These are phyloP conservation scores for Monopterus albus DNA, from an alignment of 2,113 vertebrate genomes.

Conservation along the genomic window DNA sequence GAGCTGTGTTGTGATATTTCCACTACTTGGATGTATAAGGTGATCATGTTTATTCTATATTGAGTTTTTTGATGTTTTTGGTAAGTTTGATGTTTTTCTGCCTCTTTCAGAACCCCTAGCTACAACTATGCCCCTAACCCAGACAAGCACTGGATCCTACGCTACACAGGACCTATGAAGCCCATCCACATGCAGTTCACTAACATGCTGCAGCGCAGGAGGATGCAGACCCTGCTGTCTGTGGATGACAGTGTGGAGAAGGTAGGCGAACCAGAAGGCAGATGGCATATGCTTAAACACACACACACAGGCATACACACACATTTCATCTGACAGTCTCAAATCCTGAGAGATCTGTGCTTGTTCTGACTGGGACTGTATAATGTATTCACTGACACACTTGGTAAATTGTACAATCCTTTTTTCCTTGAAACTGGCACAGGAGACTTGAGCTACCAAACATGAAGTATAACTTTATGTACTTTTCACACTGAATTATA, in stretches of 20 bases:
- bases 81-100: not conserved
- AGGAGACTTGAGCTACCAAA: constrained; percentile 49
- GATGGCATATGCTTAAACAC: constrained; percentile 26
- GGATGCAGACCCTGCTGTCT: constrained; percentile 95
- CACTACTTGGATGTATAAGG: too few species aligned
- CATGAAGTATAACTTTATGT: constrained; percentile 38
- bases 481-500: constrained; percentile 18
- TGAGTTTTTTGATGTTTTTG: not conserved
- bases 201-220: constrained; percentile 94
- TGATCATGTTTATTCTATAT: too few species aligned
- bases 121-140: constrained; percentile 96
- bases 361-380: constrained; percentile 59
- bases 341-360: constrained; percentile 73
- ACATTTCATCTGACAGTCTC: constrained; percentile 42
- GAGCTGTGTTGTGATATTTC: not conserved
- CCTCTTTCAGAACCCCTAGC: constrained; percentile 90
- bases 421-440: constrained; percentile 61
- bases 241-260: constrained; percentile 95
- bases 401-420: constrained; percentile 64
- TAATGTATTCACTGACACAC: constrained; percentile 76
- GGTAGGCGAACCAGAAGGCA: constrained; percentile 74
- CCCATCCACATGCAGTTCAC: constrained; percentile 99
- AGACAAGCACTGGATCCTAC: constrained; percentile 99
- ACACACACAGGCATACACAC: constrained; percentile 26
- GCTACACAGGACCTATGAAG: constrained; percentile 97